Evolutionary conservation across 2,113 vertebrate genomes (phyloP).

Genomic region (Vulpes ferrilata): DNA sequence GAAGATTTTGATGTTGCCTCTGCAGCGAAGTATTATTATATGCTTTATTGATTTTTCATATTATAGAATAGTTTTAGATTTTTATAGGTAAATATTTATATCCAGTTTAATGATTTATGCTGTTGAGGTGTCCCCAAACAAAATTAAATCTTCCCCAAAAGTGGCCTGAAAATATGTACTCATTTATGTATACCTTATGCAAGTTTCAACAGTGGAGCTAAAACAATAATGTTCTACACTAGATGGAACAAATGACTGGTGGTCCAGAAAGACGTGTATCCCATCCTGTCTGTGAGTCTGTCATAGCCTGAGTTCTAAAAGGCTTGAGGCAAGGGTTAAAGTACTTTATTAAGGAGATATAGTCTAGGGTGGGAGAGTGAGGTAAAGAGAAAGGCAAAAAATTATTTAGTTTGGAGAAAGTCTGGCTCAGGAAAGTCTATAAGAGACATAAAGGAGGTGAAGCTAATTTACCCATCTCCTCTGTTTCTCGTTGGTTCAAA

Average conservation of each 20-base stretch:
- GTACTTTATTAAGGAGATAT: neutral
- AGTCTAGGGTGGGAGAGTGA: neutral
- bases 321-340: neutral
- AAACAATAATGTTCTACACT: neutral
- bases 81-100: neutral
- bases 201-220: neutral
- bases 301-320: neutral
- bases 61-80: conserved; percentile 15
- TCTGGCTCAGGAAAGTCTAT: neutral
- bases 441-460: neutral
- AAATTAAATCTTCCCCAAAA: neutral
- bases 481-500: neutral
- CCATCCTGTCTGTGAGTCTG: neutral
- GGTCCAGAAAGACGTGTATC: neutral
- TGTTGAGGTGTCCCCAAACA: neutral
- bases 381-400: neutral
- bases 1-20: neutral
- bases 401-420: neutral
- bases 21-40: neutral
- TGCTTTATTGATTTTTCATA: neutral
- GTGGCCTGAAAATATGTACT: neutral
- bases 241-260: neutral
- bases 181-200: neutral
- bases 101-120: neutral
- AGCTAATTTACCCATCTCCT: neutral